Base-by-base conservation (phyloP, 2,797 vertebrate genomes). In the Mustela erminea region DNA sequence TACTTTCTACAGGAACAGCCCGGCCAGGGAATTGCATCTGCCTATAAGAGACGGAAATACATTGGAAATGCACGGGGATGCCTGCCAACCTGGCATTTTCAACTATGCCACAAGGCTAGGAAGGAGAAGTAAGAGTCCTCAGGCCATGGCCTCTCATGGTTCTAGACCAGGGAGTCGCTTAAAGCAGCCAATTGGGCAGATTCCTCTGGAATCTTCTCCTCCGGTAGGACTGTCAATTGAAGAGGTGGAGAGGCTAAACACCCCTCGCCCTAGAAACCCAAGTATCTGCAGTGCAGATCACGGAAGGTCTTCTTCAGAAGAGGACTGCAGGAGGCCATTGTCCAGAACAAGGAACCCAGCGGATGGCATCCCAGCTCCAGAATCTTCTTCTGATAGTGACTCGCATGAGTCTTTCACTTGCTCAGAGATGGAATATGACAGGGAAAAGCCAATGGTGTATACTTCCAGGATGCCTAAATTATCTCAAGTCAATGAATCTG, bases 321-420 rank as follows among this genome's bases (percentile, higher is more conserved):
- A 99, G 96, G 99, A 99, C 97, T 99, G 99, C 97, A 98, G 99
- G 70, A 98, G 99, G 94, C 99, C 99, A 0, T 99, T 99, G 84
- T 99, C 99, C 7, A 99, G 99, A 90, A 99, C 99, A 0, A 99
- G 99, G 94, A 99, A 99, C 98, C 99, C 99, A 0, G 99, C 99
- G 0, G 99, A 99, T 0, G 99, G 99, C 93, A 99, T 99, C 92
- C 99, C 99, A 0, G 99, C 99, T 0, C 99, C 99, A 0, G 99
- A 99, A 95, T 99, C 99, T 2, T 99, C 99, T 6, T 99, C 99
- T 0, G 99, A 99, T 97, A 99, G 99, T 3, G 99, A 99, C 99
- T 99, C 99, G 0, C 99, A 99, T 0, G 99, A 99, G 98, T 99
- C 99, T 84, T 99, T 99, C 98, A 99, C 99, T 62, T 99, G 99